Base-by-base conservation (phyloP, 2,113 vertebrate species). In the Carassius carassius region DNA sequence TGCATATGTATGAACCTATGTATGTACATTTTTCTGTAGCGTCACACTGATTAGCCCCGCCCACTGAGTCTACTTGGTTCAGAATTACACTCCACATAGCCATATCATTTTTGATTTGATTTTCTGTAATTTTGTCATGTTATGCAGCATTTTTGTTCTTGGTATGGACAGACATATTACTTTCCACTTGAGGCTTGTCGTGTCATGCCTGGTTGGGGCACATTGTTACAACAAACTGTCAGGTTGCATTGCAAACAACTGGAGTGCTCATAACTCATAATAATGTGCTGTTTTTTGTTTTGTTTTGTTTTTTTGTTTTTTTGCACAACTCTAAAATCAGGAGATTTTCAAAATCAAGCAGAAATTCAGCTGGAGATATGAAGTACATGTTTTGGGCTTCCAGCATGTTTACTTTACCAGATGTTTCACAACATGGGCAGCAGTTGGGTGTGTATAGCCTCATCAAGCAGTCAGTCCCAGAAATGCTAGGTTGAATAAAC, bases 271-370 rank as follows among this genome's bases (percentile, higher is more conserved):
- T 21, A 21, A 76, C 49, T 56, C 11, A 54, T 54, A 76, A 54
- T 56, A 54, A 76, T 76, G 25, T 12, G 23, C 23, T 49, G 1
- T 25, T 54, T 56, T 37, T 58, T 29, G 1, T 29, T 29, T 29
- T 29, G 1, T 49, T 1, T 25, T 54, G 35, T 37, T 58, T 49
- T 1, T 25, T 54, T 56, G 17, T n/a, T 58, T 37, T 58, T 77
- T 44, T 37, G 1, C 17, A 35, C 16, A 29, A 29, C 11, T 37
- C 5, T 1, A 32, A 41, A 78, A 37, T 41, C 13, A 78, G 32
- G 12, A 60, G 54, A 41, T 78, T 23, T 78, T 85, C 77, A 85
- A 85, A 81, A 81, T 47, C 67, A 44, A n/a, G 41, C 19, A 5
- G 5, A 65, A 80, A 44, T 17, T 29, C 0, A 12, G n/a, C 35